These are phyloP conservation scores for Oscheius onirici DNA, from an alignment of 2,888 invertebrate species.

Conservation along the genomic window DNA sequence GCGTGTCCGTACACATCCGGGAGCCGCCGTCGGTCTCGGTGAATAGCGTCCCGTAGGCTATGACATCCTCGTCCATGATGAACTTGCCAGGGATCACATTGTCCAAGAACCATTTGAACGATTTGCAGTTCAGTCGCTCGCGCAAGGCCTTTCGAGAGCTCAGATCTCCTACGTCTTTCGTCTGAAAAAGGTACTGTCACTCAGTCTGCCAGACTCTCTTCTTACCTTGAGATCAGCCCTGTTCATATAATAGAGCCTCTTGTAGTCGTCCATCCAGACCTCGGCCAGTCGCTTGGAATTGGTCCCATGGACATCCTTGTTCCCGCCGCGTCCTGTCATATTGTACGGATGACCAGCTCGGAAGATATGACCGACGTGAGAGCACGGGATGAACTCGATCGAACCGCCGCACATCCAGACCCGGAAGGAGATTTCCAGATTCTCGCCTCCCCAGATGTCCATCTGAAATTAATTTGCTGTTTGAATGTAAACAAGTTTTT, in stretches of 20 bases:
- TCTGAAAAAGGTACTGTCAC: conserved; percentile 14
- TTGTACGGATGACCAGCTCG: conserved; percentile 82
- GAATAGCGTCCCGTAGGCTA: conserved; percentile 78
- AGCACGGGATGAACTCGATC: conserved; percentile 91
- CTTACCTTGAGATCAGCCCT: conserved; percentile 79
- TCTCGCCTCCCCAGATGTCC: conserved; percentile 99
- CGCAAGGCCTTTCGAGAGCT: conserved; percentile 83
- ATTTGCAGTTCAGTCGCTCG: conserved; percentile 84
- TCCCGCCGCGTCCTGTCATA: conserved; percentile 64
- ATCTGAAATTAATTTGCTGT: conserved; percentile 79
- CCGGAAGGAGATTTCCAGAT: conserved; percentile 95
- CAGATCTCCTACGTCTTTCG: conserved; percentile 77
- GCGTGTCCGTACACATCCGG: conserved; percentile 64
- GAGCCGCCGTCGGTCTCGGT: conserved; percentile 44
- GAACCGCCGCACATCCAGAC: conserved; percentile 87
- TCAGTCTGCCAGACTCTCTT: neutral
- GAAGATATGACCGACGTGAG: conserved; percentile 94
- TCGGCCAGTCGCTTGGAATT: conserved; percentile 93
- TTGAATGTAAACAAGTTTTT: too few relatives aligned
- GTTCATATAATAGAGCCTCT: conserved; percentile 88
- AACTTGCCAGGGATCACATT: conserved; percentile 77
- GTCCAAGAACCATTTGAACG: conserved; percentile 85
- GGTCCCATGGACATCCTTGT: conserved; percentile 87
- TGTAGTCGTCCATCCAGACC: conserved; percentile 95
- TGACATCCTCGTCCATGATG: conserved; percentile 84